Percentiles rank a stretch among this genome's conserved stretches.
These are phyloP conservation scores for Sebastes taczanowskii DNA, from an alignment of 2,797 vertebrate genomes.

Conservation along the genomic window DNA sequence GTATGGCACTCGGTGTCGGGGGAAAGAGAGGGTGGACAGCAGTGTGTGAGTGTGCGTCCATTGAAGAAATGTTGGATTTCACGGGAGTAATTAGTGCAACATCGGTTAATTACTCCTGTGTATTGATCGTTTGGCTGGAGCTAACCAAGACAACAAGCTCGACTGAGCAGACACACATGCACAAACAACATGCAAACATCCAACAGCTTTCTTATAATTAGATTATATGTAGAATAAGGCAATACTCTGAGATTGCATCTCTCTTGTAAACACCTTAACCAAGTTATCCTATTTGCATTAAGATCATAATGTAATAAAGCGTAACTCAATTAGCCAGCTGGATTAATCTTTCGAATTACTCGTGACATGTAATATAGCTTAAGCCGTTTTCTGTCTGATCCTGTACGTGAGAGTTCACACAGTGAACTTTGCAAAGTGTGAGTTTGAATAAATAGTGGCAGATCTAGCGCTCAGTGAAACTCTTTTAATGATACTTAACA, in stretches of 20 bases:
- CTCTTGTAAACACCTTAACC: conserved; percentile 28
- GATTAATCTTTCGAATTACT: conserved; percentile 4
- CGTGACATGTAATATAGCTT: neutral
- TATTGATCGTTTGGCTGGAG: conserved; percentile 73
- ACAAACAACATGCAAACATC: conserved; percentile 33
- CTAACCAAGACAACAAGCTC: conserved; percentile 66
- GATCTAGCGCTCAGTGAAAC: neutral
- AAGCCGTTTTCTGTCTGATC: neutral
- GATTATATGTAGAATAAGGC: conserved; percentile 3
- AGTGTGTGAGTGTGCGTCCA: conserved; percentile 1
- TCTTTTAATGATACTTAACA: neutral
- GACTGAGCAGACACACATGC: conserved; percentile 50
- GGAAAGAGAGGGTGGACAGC: neutral
- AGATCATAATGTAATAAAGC: conserved; percentile 14
- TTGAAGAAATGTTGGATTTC: conserved; percentile 72
- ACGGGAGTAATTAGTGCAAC: conserved; percentile 77
- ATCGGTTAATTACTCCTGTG: conserved; percentile 76
- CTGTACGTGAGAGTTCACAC: neutral
- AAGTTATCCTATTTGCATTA: conserved; percentile 17
- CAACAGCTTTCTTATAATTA: conserved; percentile 31
- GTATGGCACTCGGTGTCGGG: neutral
- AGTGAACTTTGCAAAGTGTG: neutral
- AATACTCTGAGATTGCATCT: conserved; percentile 16
- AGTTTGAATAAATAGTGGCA: neutral
- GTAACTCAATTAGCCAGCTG: conserved; percentile 1